These are phyloP conservation scores for Torymus texanus DNA, from an alignment of 2,888 invertebrate genomes.

Conservation along the genomic window DNA sequence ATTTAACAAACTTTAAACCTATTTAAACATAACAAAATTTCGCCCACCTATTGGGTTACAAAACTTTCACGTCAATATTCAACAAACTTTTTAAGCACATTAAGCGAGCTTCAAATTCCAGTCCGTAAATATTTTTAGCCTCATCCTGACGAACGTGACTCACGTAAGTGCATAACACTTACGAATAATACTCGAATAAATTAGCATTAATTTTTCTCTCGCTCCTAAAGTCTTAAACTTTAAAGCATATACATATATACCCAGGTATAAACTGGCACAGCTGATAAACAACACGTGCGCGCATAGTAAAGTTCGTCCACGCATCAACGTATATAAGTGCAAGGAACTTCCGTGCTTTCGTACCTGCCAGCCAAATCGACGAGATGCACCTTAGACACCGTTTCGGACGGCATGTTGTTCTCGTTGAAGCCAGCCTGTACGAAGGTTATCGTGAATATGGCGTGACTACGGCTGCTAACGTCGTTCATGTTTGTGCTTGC, in stretches of 20 bases:
- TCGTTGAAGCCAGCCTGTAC: constrained; percentile 87
- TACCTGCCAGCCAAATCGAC: constrained; percentile 93
- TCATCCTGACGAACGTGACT: not conserved
- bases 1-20: too few relatives aligned
- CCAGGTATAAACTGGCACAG: too few relatives aligned
- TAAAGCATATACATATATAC: too few relatives aligned
- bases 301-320: too few relatives aligned
- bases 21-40: too few relatives aligned
- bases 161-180: not conserved
- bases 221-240: too few relatives aligned
- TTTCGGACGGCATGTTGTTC: constrained; percentile 91
- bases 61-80: not conserved
- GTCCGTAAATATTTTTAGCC: not conserved
- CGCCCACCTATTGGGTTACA: not conserved
- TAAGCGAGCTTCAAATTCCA: not conserved
- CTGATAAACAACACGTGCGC: too few relatives aligned
- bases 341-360: constrained; percentile 53
- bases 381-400: constrained; percentile 91
- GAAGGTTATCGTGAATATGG: constrained; percentile 93
- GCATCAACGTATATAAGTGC: not conserved
- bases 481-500: constrained; percentile 95
- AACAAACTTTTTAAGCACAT: not conserved
- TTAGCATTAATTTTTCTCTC: not conserved
- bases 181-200: not conserved
- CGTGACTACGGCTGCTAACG: constrained; percentile 92